These are phyloP conservation scores for Microchirus variegatus DNA, from an alignment of 2,797 vertebrate genomes.

Conservation along the genomic window DNA sequence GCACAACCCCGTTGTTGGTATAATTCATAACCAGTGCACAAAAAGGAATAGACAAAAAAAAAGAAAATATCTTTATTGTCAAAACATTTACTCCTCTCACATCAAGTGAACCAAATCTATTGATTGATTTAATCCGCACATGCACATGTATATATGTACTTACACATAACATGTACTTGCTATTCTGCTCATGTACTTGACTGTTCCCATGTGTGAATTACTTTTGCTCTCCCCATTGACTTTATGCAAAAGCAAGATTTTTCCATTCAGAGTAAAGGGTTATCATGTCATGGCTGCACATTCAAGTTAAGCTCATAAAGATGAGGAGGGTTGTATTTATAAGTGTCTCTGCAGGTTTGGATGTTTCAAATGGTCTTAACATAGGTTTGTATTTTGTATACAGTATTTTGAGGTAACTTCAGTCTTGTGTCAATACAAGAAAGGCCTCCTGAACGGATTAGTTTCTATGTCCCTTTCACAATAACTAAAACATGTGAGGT, in stretches of 20 bases:
- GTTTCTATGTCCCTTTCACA: constrained; percentile 6
- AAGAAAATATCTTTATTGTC: constrained; percentile 10
- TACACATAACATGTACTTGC: constrained; percentile 46
- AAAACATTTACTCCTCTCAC: constrained; percentile 24
- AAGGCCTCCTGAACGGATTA: not conserved
- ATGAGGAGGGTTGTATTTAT: constrained; percentile 20
- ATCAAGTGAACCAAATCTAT: constrained; percentile 45
- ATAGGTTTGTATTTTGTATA: constrained; percentile 1
- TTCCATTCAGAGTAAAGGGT: constrained; percentile 4
- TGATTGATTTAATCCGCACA: constrained; percentile 59
- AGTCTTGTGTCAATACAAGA: not conserved
- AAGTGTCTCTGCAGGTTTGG: constrained; percentile 25
- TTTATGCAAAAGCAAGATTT: constrained; percentile 4
- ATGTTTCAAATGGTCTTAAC: constrained; percentile 24
- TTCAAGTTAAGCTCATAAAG: constrained; percentile 18
- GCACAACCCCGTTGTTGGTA: constrained; percentile 36
- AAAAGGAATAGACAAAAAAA: constrained; percentile 24
- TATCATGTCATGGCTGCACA: constrained; percentile 7
- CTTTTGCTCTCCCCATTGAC: constrained; percentile 27
- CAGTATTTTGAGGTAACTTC: constrained; percentile 15
- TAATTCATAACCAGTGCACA: constrained; percentile 31
- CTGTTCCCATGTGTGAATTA: constrained; percentile 41
- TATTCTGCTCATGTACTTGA: constrained; percentile 72
- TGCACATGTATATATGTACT: constrained; percentile 67
- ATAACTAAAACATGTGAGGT: constrained; percentile 14